phyloP scores from a whole-genome alignment of 2,113 vertebrate genomes.

The Myotis brandtii region DNA sequence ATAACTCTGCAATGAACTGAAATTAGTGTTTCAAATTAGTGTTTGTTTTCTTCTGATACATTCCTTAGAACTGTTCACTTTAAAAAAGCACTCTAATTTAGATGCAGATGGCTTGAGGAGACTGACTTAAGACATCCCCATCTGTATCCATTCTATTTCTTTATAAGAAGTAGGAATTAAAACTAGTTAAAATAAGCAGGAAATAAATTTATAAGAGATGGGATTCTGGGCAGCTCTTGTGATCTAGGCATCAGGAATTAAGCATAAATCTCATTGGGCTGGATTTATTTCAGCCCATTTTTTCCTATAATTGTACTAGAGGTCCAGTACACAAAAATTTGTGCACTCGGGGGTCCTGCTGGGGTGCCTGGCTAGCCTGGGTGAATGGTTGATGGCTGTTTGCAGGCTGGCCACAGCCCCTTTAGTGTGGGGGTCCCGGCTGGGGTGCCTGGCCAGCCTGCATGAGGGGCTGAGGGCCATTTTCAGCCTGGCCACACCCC shows the following conservation, averaged over 20 bases:
- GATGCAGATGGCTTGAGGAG: conserved; percentile 1
- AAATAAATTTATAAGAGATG: background rate
- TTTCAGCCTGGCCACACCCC: too few species aligned
- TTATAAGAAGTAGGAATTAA: background rate
- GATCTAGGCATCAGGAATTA: background rate
- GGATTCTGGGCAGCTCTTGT: background rate
- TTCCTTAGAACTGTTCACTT: background rate
- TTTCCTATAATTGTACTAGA: background rate
- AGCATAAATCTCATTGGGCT: background rate
- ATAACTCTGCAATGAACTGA: background rate
- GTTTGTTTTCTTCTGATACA: background rate
- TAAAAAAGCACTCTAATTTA: background rate
- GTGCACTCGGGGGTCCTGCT: too few species aligned
- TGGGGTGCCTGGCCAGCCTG: too few species aligned
- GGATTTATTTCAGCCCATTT: background rate
- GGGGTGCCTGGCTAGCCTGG: too few species aligned
- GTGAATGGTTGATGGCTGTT: too few species aligned
- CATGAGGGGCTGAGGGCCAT: too few species aligned
- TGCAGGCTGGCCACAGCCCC: too few species aligned
- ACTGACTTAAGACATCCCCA: background rate
- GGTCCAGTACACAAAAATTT: too few species aligned
- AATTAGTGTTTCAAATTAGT: background rate
- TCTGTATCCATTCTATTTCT: background rate
- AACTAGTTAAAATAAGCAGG: background rate
- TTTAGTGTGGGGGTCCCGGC: too few species aligned